Evolutionary conservation across 2,888 invertebrate genomes (phyloP).

Genomic region (Stenolophus ochropezus): DNA sequence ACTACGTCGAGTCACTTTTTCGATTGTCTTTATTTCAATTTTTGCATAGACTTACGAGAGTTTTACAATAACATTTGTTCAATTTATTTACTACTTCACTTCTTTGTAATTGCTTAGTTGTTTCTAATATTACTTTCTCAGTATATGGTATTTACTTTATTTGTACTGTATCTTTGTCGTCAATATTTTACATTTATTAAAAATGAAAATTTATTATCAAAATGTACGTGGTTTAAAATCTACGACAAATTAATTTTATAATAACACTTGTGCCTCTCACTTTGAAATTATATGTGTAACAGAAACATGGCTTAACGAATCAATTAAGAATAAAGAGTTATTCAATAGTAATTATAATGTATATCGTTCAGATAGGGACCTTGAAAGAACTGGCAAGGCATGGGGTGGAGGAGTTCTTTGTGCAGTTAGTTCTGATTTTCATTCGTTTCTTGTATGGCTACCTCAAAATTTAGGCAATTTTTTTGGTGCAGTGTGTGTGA

Average conservation of each 20-base stretch:
- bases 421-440: neutral
- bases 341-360: neutral
- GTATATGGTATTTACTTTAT: neutral
- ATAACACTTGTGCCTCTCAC: neutral
- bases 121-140: neutral
- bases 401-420: neutral
- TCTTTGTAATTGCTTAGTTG: neutral
- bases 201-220: neutral
- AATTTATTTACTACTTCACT: neutral
- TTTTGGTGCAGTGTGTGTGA: neutral
- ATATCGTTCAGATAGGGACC: neutral
- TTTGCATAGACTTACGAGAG: neutral
- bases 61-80: neutral
- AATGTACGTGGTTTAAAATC: too few species aligned
- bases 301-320: neutral
- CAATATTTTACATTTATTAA: neutral
- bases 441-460: neutral
- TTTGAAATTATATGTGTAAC: neutral
- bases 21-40: neutral
- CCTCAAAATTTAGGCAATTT: neutral
- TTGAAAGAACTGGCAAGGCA: neutral
- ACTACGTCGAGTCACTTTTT: too few species aligned
- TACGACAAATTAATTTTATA: too few species aligned
- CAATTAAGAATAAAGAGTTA: neutral
- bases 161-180: neutral